Percentiles rank a stretch among this genome's conserved stretches.
These are phyloP conservation scores for Peromyscus aztecus DNA, from an alignment of 2,797 vertebrate genomes.

Conservation along the genomic window DNA sequence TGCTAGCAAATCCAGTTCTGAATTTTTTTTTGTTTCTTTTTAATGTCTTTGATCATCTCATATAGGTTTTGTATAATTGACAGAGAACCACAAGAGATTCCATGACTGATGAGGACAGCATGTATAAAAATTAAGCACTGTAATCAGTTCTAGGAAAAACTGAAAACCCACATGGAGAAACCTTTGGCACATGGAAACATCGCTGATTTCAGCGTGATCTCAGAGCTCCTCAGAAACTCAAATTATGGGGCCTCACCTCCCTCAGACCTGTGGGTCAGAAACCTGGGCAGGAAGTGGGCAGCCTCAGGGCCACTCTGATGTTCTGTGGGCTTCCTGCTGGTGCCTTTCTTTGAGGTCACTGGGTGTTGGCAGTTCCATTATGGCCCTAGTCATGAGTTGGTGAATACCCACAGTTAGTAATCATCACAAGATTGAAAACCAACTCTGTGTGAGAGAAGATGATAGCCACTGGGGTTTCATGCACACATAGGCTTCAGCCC, in stretches of 20 bases:
- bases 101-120: conserved; percentile 51
- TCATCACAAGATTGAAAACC: neutral
- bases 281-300: neutral
- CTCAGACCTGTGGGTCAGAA: neutral
- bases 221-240: neutral
- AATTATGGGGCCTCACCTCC: neutral
- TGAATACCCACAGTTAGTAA: neutral
- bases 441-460: neutral
- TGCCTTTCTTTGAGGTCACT: neutral
- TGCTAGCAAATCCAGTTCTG: conserved; percentile 1
- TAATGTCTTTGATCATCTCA: conserved; percentile 40
- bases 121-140: neutral
- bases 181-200: neutral
- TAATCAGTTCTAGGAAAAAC: neutral
- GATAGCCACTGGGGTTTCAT: neutral
- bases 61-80: conserved; percentile 33
- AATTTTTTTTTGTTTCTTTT: neutral
- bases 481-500: neutral
- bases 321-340: neutral
- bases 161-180: neutral
- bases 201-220: neutral
- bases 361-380: neutral
- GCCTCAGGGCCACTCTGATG: neutral
- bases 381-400: neutral
- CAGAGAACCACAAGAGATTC: conserved; percentile 40